Evolutionary conservation across 2,888 invertebrate genomes (phyloP).

Genomic region (Drosophila nigricruria): DNA sequence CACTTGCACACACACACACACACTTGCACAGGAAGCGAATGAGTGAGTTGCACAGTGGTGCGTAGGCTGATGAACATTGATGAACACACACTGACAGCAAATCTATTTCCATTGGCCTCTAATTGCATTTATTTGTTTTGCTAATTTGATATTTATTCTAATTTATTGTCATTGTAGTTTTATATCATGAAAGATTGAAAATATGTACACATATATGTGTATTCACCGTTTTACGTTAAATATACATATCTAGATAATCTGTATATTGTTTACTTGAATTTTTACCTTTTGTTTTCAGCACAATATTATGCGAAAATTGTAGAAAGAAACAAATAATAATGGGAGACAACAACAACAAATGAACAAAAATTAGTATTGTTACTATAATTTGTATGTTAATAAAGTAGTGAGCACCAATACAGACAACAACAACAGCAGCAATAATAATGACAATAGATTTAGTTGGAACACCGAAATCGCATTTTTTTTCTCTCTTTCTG

Average conservation of each 20-base stretch:
- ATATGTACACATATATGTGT: not conserved
- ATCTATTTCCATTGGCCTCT: constrained; percentile 35
- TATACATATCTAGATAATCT: constrained; percentile 20
- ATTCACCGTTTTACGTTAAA: constrained; percentile 20
- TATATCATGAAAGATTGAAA: not conserved
- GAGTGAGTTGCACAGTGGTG: constrained; percentile 53
- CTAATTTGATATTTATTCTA: constrained; percentile 31
- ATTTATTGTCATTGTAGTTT: constrained; percentile 12
- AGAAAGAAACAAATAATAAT: constrained; percentile 46
- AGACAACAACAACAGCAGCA: constrained; percentile 14
- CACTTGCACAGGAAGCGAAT: constrained; percentile 22
- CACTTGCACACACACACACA: constrained; percentile 43
- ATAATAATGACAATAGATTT: constrained; percentile 33
- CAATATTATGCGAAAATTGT: constrained; percentile 60
- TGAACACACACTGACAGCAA: constrained; percentile 34
- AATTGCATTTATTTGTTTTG: constrained; percentile 26
- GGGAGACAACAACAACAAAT: constrained; percentile 41
- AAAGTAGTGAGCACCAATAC: constrained; percentile 25
- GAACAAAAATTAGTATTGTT: constrained; percentile 60
- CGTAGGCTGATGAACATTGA: constrained; percentile 30
- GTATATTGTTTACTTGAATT: constrained; percentile 42
- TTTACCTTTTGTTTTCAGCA: constrained; percentile 49
- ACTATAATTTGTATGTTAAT: constrained; percentile 61
- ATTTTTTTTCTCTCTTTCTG: constrained; percentile 5
- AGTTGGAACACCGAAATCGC: constrained; percentile 37